Base-by-base conservation (phyloP, 2,113 vertebrate genomes). In the Capreolus pygargus region DNA sequence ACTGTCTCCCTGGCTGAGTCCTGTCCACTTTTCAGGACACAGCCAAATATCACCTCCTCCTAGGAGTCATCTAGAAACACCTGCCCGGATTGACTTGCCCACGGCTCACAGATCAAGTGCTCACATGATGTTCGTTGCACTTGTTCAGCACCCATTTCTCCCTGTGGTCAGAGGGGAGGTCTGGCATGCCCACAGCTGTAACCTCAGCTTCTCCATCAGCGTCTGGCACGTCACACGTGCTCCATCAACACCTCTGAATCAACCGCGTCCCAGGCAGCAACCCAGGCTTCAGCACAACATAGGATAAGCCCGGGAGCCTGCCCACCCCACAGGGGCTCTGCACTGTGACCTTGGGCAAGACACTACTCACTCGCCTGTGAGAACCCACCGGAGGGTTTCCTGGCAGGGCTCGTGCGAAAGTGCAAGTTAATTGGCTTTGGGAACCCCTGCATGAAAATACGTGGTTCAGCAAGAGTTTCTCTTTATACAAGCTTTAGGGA, bases 51-150 rank as follows among this genome's bases (percentile, higher is more conserved):
- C 39, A 10, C 76, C 64, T 19, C 17, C 81, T 45, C 1, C 0
- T 7, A 25, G 57, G 91, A 7, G 14, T 33, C 21, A 13, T 64
- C 55, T 43, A 27, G 93, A 87, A 87, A 30, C 6, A 27, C 85
- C 47, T 13, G 9, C 67, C 8, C 0, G 1, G 52, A 60, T 21
- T 17, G 9, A 43, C 27, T 11, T 25, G 58, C 47, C 81, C 55
- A 19, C 0, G 5, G 60, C 5, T 70, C 67, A 25, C 10, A 74
- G 2, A 39, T 74, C 19, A 39, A 74, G 67, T 0, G 33, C 21
- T 54, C 4, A 0, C 1, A 7, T 5, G 19, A 23, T 11, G 21
- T 25, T n/a, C 1, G 23, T 30, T 36, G 33, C 1, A 4, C 55
- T 84, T n/a, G 7, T 36, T 54, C 15, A 33, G 85, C 2, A 1